phyloP scores from a whole-genome alignment of 2,888 invertebrate genomes.

The Diaperis boleti region DNA sequence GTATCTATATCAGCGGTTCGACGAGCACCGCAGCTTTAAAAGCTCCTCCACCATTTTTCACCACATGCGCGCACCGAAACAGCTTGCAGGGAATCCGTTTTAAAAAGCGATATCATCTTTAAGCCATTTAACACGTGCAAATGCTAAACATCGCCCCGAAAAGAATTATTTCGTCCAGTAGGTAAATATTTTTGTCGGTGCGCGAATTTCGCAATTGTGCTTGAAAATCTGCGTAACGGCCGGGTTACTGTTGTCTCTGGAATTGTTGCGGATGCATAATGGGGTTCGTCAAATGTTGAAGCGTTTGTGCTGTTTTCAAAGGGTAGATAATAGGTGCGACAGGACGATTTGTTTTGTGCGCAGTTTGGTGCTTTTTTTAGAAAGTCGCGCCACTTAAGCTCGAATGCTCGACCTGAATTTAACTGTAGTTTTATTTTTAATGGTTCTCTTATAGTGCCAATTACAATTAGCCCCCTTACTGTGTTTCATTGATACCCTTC shows the following conservation, averaged over 20 bases:
- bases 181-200: conserved; percentile 36
- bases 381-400: too few species aligned
- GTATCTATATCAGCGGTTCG: conserved; percentile 59
- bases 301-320: not conserved
- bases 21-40: conserved; percentile 63
- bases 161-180: conserved; percentile 34
- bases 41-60: conserved; percentile 52
- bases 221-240: conserved; percentile 20
- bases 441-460: too few species aligned
- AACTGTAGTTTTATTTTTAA: too few species aligned
- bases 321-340: too few species aligned
- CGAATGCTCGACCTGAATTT: too few species aligned
- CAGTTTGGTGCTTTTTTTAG: too few species aligned
- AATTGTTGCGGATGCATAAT: not conserved
- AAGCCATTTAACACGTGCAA: conserved; percentile 57
- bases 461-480: too few species aligned
- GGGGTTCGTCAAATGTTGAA: conserved; percentile 5
- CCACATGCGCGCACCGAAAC: conserved; percentile 42
- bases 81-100: conserved; percentile 54
- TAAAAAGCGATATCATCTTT: conserved; percentile 62
- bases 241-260: not conserved
- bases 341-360: too few species aligned
- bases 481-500: too few species aligned
- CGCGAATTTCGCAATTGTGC: conserved; percentile 30
- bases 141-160: conserved; percentile 41